Base-by-base conservation (phyloP, 1,140 invertebrate genomes). In the Acromyrmex charruanus region DNA sequence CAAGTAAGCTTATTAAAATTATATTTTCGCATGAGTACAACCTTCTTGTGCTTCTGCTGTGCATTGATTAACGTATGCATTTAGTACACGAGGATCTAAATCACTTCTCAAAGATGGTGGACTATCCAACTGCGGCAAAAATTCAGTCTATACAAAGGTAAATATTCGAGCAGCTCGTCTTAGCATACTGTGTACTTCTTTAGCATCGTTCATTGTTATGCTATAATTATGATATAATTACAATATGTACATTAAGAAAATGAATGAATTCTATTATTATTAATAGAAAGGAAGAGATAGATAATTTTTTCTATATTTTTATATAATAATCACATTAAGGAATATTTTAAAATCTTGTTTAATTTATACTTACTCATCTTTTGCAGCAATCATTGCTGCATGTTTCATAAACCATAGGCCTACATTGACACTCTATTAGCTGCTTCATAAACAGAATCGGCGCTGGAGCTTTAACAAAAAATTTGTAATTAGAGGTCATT, bases 1-100 rank as follows among this genome's bases (percentile, higher is more conserved):
- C 49, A 51, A 77, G 4, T 84, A 28, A 79, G 61, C 14, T 77
- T 18, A 10, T 71, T 77, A 21, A 72, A 51, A 51, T 44, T 2
- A 35, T 3, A 53, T 63, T 51, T 0, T 51, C 10, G 16, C 31
- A 61, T 2, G 4, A 68, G 18, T 65, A 7, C 77, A 93, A 97
- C 97, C 96, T 96, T 97, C 97, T 93, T 97, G 97, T 6, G 97
- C 97, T 94, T 97, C 97, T 51, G 97, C 97, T 55, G 96, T 97
- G 92, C 96, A 97, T 89, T 97, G 97, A 91, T 96, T 96, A 16
- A 97, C 94, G 91, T 97, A 97, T 51, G 97, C 97, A 88, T 96
- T 96, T 72, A 97, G 91, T 25, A 97, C 95, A 49, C 96, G 93
- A 18, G 95, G 95, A 92, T 97, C 97, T 79, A 97, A 95, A 94